phyloP scores from a whole-genome alignment of 53 echinoderm and acorn worm species.

The Stichopus horrens region DNA sequence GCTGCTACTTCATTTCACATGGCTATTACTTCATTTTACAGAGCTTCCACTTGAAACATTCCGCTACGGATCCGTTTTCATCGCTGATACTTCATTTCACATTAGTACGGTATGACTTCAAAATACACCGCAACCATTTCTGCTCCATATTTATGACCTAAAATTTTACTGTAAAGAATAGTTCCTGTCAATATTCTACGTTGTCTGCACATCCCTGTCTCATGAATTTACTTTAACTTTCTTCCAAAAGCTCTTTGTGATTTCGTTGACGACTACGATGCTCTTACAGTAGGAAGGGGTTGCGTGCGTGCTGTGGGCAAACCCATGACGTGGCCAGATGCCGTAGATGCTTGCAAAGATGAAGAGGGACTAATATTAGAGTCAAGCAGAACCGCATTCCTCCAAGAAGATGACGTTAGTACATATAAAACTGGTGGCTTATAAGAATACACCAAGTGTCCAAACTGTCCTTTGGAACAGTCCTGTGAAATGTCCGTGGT shows the following conservation, averaged over 20 bases:
- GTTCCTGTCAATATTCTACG: neutral
- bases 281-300: neutral
- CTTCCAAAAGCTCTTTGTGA: neutral
- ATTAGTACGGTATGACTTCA: no score
- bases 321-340: neutral
- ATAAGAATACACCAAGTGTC: neutral
- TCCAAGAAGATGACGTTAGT: neutral
- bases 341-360: neutral
- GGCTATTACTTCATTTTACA: no score
- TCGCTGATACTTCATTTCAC: no score
- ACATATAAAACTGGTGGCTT: neutral
- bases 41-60: no score
- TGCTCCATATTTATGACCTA: no score
- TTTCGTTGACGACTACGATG: neutral
- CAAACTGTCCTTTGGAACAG: no score
- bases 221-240: neutral
- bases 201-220: neutral
- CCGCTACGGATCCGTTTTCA: no score
- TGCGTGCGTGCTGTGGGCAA: neutral
- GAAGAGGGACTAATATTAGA: neutral
- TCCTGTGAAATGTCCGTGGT: no score
- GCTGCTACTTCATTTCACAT: no score
- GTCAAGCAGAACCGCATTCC: neutral
- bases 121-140: no score
- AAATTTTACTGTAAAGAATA: no score